A percentile compares a stretch with the other conserved stretches of the same genome.
phyloP scores from a whole-genome alignment of 2,113 vertebrate genomes.

The Tragulus kanchil region DNA sequence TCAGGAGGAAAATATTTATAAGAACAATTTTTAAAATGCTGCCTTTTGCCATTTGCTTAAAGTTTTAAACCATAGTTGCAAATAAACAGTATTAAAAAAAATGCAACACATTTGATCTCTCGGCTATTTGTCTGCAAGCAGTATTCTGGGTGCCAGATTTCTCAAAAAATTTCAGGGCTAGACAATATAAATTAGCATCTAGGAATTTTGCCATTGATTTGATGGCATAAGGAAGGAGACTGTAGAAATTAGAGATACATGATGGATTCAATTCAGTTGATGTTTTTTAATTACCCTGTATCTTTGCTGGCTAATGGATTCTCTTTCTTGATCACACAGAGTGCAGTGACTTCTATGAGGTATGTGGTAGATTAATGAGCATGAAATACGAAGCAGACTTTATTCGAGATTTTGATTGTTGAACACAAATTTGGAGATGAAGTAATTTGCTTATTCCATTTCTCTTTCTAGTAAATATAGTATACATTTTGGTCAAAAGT shows the following conservation, averaged over 20 bases:
- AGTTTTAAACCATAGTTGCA: neutral
- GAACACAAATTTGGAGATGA: neutral
- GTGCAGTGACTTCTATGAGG: neutral
- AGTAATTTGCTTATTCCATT: neutral
- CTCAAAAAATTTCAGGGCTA: neutral
- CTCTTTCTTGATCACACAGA: neutral
- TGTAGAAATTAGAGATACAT: neutral
- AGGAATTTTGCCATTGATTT: conserved; percentile 59
- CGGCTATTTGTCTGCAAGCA: neutral
- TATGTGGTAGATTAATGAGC: neutral
- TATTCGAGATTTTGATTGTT: neutral
- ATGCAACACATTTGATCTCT: neutral
- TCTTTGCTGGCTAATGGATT: neutral
- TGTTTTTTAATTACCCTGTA: neutral
- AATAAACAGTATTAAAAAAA: neutral
- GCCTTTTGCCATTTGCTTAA: neutral
- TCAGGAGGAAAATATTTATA: neutral
- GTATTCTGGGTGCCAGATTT: conserved; percentile 15
- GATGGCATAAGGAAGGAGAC: neutral
- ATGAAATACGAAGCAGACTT: neutral
- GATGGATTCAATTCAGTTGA: neutral
- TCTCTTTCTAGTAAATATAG: neutral
- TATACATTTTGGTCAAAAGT: neutral
- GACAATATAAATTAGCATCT: conserved; percentile 47
- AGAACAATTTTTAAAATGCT: neutral